Evolutionary conservation across 2,888 invertebrate genomes (phyloP).

Genomic region (Lycocerus yunnanus): DNA sequence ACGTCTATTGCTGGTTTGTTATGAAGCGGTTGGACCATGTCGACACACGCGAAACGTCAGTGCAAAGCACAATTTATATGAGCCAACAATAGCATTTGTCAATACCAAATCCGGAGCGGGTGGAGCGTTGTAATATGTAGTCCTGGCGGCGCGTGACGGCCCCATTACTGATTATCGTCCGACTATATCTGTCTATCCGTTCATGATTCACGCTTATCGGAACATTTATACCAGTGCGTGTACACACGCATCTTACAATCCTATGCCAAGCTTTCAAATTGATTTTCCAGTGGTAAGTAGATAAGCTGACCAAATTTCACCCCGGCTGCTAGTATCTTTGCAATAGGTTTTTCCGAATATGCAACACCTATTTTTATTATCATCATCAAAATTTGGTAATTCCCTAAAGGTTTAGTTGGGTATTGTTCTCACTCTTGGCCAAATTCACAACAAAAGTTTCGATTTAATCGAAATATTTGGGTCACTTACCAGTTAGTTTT

Average conservation of each 20-base stretch:
- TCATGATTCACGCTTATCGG: constrained; percentile 42
- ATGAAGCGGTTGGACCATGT: constrained; percentile 49
- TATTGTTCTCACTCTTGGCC: no score
- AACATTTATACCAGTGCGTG: constrained; percentile 30
- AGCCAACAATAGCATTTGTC: constrained; percentile 53
- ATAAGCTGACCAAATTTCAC: not conserved
- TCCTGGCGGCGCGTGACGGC: constrained; percentile 41
- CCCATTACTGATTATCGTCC: constrained; percentile 38
- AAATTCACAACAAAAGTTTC: no score
- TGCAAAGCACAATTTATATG: constrained; percentile 48
- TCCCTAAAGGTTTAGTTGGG: no score
- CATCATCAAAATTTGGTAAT: no score
- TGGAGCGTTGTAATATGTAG: constrained; percentile 46
- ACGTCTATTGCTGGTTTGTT: constrained; percentile 48
- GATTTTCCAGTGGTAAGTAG: not conserved
- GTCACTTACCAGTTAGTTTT: no score
- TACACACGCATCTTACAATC: constrained; percentile 25
- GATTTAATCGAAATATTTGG: not conserved
- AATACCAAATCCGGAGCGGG: constrained; percentile 50
- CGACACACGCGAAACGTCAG: constrained; percentile 53
- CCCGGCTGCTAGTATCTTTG: not conserved
- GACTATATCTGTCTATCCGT: constrained; percentile 31
- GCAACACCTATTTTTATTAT: not conserved
- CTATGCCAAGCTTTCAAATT: not conserved
- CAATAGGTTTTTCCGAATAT: not conserved